These are phyloP conservation scores for Strix aluco DNA, from an alignment of 2,113 vertebrate genomes.

Conservation along the genomic window DNA sequence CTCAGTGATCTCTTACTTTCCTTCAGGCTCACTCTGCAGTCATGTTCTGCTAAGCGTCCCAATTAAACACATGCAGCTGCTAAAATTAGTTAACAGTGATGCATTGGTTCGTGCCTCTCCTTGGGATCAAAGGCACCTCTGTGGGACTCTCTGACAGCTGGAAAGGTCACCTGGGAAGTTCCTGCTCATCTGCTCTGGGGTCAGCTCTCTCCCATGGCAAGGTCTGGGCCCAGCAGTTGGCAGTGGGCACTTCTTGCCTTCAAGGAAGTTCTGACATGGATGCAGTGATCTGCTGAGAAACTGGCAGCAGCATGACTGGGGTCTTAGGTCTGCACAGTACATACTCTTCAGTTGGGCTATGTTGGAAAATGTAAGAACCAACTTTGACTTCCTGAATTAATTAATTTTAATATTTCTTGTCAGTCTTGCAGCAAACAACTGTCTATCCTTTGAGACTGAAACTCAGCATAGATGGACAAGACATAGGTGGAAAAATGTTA, in stretches of 20 bases:
- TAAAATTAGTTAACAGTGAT: not conserved
- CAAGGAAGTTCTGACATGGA: not conserved
- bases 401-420: not conserved
- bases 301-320: not conserved
- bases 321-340: not conserved
- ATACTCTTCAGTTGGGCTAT: not conserved
- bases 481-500: not conserved
- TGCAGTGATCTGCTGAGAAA: not conserved
- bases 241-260: not conserved
- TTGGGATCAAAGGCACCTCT: not conserved
- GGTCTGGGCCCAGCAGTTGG: not conserved
- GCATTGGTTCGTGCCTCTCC: not conserved
- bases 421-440: not conserved
- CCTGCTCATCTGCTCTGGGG: not conserved
- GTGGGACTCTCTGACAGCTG: not conserved
- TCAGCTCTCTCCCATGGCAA: not conserved
- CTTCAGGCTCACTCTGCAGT: not conserved
- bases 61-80: not conserved
- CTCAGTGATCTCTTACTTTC: not conserved
- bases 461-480: not conserved
- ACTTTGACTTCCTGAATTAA: not conserved
- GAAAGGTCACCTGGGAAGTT: not conserved
- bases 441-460: not conserved
- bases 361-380: not conserved
- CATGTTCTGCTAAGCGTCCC: not conserved